Conservation (phyloP, 2,113 vertebrate species). For the Misgurnus anguillicaudatus region DNA sequence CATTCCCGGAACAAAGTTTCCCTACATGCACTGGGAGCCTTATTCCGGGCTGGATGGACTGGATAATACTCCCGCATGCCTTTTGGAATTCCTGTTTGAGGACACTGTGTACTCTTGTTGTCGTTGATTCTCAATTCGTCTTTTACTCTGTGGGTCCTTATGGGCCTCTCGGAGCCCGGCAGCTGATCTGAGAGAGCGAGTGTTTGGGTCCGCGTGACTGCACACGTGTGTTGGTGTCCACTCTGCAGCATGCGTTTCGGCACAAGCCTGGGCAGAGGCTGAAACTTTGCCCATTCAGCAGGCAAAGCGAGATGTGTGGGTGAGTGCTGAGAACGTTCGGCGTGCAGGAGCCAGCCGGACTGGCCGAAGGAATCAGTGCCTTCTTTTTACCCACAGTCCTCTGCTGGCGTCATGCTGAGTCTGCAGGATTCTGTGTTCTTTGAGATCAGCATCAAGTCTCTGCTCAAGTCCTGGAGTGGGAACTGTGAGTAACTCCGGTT, state of each 20-base stretch:
- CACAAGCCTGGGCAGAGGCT: slow-evolving; percentile 60
- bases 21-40: slow-evolving; percentile 8
- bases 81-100: slow-evolving; percentile 61
- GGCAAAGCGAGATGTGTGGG: slow-evolving; percentile 50
- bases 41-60: slow-evolving; percentile 61
- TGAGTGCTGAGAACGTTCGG: slow-evolving; percentile 34
- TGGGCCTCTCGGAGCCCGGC: slow-evolving; percentile 37
- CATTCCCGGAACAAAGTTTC: slow-evolving; percentile 42
- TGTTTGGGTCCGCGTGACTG: background rate
- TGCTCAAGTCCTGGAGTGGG: slow-evolving; percentile 95
- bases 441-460: slow-evolving; percentile 97
- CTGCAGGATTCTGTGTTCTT: slow-evolving; percentile 96
- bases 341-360: slow-evolving; percentile 48
- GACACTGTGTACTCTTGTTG: slow-evolving; percentile 11
- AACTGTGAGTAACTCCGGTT: slow-evolving; percentile 82
- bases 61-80: slow-evolving; percentile 53
- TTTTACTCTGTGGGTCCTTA: slow-evolving; percentile 46
- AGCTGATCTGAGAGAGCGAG: slow-evolving; percentile 25
- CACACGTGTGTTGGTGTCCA: slow-evolving; percentile 26
- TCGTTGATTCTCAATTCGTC: slow-evolving; percentile 5
- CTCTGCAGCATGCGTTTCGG: slow-evolving; percentile 58
- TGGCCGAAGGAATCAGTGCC: slow-evolving; percentile 55
- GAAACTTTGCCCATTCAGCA: slow-evolving; percentile 49
- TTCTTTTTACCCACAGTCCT: slow-evolving; percentile 58
- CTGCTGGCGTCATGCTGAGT: slow-evolving; percentile 84